Evolutionary conservation across 2,888 invertebrate genomes (phyloP).

Genomic region (Rotaria socialis): DNA sequence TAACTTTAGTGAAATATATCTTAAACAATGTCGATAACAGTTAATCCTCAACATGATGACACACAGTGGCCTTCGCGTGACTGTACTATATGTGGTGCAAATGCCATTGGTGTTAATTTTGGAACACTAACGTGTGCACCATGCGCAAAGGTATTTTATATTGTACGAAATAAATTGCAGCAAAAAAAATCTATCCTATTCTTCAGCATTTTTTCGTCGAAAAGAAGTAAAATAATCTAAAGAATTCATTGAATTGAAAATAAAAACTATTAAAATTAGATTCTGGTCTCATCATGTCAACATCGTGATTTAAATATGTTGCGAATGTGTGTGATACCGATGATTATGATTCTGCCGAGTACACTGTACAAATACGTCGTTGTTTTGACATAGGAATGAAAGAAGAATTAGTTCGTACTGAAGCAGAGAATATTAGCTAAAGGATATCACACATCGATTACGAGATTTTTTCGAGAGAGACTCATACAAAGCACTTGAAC

Average conservation of each 20-base stretch:
- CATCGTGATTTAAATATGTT: background rate
- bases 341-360: no score
- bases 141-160: background rate
- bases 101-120: background rate
- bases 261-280: background rate
- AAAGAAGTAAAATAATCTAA: background rate
- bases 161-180: background rate
- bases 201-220: background rate
- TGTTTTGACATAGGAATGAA: background rate
- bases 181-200: background rate
- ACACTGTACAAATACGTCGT: background rate
- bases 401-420: constrained; percentile 2
- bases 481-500: no score
- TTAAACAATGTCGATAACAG: background rate
- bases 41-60: no score
- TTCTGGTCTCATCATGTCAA: background rate
- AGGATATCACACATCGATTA: no score
- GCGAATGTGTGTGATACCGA: no score
- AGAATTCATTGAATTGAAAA: background rate
- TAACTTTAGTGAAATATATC: background rate
- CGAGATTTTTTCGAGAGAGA: no score
- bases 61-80: background rate
- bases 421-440: background rate
- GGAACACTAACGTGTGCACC: background rate
- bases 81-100: background rate